Conservation (phyloP, 2,797 vertebrate species). For the Danio aesculapii region DNA sequence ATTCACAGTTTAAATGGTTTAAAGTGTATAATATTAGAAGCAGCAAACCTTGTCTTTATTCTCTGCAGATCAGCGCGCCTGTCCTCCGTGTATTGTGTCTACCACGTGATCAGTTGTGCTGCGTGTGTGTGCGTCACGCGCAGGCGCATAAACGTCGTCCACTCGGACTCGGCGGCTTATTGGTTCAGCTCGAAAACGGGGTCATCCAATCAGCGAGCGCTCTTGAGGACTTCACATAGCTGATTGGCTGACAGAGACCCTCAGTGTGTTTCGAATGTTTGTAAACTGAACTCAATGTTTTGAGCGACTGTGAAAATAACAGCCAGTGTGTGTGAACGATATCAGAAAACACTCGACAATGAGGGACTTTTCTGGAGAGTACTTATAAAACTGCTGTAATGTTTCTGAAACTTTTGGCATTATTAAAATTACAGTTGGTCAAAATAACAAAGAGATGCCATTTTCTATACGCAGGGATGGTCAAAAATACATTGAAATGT, state of each 20-base stretch:
- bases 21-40: not conserved
- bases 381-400: too few relatives aligned
- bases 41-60: constrained; percentile 17
- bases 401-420: too few relatives aligned
- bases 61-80: not conserved
- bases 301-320: too few relatives aligned
- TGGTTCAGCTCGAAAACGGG: not conserved
- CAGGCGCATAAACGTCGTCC: not conserved
- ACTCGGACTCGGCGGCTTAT: not conserved
- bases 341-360: too few relatives aligned
- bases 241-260: constrained; percentile 15
- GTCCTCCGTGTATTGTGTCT: not conserved
- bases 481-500: too few relatives aligned
- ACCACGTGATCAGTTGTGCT: constrained; percentile 7
- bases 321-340: too few relatives aligned
- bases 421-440: too few relatives aligned
- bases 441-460: too few relatives aligned
- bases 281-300: not conserved
- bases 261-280: constrained; percentile 28
- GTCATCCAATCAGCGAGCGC: constrained; percentile 2
- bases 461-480: too few relatives aligned
- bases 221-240: not conserved
- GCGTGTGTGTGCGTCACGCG: not conserved
- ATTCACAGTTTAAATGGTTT: not conserved
- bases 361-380: too few relatives aligned